Conservation (phyloP, 2,113 vertebrate species). For the Ictalurus furcatus region DNA sequence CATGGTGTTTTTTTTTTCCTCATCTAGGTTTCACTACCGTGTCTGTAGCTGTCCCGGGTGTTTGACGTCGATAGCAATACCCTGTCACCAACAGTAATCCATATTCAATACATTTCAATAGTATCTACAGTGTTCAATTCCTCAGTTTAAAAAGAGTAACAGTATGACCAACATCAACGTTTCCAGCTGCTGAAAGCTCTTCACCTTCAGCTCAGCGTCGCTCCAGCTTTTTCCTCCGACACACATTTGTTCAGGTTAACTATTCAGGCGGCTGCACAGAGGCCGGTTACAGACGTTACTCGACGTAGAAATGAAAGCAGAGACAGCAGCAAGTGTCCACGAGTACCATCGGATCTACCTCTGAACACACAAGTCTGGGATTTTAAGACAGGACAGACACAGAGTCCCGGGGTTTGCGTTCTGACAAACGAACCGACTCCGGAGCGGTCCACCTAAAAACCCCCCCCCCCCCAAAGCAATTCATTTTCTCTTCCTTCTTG, state of each 20-base stretch:
- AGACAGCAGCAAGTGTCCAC: constrained; percentile 12
- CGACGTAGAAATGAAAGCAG: not conserved
- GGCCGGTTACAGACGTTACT: not conserved
- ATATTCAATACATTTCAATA: not conserved
- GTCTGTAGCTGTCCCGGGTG: not conserved
- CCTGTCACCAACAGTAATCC: not conserved
- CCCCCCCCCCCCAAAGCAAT: not conserved
- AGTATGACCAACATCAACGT: not conserved
- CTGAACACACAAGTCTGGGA: not conserved
- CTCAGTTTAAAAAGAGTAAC: constrained; percentile 1
- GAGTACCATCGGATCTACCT: constrained; percentile 22
- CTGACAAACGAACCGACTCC: not conserved
- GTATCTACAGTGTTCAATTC: not conserved
- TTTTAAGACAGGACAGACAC: not conserved
- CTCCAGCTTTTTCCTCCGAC: not conserved
- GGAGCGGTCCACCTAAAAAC: not conserved
- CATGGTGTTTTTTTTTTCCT: too few species aligned
- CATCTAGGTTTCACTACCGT: not conserved
- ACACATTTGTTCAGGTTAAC: not conserved
- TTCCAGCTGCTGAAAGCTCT: not conserved
- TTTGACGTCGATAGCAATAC: not conserved
- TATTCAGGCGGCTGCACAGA: not conserved
- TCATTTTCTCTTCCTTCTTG: not conserved
- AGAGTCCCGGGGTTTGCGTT: not conserved
- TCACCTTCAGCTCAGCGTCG: not conserved